Evolutionary conservation across 2,113 vertebrate species (phyloP).

Genomic region (Scatophagus argus): DNA sequence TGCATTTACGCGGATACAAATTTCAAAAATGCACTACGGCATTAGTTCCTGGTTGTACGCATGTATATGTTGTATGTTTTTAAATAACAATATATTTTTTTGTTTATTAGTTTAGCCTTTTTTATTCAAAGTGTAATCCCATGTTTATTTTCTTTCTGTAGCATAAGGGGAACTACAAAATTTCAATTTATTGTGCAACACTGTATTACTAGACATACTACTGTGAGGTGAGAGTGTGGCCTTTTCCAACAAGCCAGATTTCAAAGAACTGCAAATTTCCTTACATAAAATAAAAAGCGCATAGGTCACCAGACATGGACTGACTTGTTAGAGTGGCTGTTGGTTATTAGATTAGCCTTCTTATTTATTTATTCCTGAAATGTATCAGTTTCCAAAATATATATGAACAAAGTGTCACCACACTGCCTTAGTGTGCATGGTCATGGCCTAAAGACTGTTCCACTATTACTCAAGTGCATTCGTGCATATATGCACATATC

Average conservation of each 20-base stretch:
- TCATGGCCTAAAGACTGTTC: background rate
- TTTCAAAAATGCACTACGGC: too few relatives aligned
- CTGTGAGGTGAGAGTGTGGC: background rate
- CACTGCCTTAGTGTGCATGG: background rate
- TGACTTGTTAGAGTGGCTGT: too few relatives aligned
- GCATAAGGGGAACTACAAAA: too few relatives aligned
- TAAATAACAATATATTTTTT: too few relatives aligned
- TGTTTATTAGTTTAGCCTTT: too few relatives aligned
- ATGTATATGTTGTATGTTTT: too few relatives aligned
- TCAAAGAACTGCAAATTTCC: background rate
- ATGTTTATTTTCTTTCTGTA: too few relatives aligned
- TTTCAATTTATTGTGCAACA: too few relatives aligned
- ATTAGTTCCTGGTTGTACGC: too few relatives aligned
- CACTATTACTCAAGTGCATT: background rate
- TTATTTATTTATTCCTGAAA: background rate
- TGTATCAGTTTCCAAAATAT: background rate
- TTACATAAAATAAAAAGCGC: background rate
- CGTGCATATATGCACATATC: background rate
- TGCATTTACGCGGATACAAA: too few relatives aligned
- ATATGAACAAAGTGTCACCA: background rate
- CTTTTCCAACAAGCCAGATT: constrained; percentile 15
- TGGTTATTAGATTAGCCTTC: background rate
- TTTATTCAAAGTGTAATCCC: too few relatives aligned
- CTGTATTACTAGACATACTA: too few relatives aligned
- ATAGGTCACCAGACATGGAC: background rate